A percentile compares a stretch with the other conserved stretches of the same genome.
These are phyloP conservation scores for Parapristionchus giblindavisi DNA, from an alignment of 2,888 invertebrate species.

Conservation along the genomic window DNA sequence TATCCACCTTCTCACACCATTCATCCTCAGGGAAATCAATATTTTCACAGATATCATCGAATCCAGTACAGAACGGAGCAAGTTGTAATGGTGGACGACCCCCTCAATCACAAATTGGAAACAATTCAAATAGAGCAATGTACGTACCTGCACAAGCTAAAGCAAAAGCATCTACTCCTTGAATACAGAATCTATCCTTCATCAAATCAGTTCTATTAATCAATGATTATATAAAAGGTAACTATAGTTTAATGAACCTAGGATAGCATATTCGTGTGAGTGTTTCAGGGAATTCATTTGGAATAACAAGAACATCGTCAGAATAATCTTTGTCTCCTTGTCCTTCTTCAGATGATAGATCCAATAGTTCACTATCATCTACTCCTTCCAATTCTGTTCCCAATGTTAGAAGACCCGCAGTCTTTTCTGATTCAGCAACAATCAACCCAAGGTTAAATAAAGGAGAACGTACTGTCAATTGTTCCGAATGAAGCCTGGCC, in stretches of 20 bases:
- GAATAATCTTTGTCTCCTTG: constrained; percentile 29
- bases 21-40: constrained; percentile 33
- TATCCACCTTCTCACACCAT: constrained; percentile 33
- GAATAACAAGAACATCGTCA: constrained; percentile 28
- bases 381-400: constrained; percentile 35
- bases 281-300: constrained; percentile 32
- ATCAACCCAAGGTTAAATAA: neutral
- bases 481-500: constrained; percentile 36
- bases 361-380: constrained; percentile 15
- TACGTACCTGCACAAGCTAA: constrained; percentile 29
- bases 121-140: neutral
- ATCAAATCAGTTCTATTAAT: constrained; percentile 20
- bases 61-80: constrained; percentile 25
- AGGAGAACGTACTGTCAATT: constrained; percentile 17
- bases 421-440: neutral
- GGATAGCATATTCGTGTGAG: constrained; percentile 36
- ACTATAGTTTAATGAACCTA: neutral
- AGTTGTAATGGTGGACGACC: constrained; percentile 33
- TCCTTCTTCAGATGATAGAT: neutral
- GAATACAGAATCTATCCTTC: constrained; percentile 35
- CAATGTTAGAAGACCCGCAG: constrained; percentile 7
- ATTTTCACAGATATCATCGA: constrained; percentile 32
- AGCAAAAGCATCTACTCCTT: constrained; percentile 28
- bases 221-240: neutral
- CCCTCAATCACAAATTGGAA: neutral